Evolutionary conservation across 2,888 invertebrate genomes (phyloP).

Genomic region (Terebella lapidaria): DNA sequence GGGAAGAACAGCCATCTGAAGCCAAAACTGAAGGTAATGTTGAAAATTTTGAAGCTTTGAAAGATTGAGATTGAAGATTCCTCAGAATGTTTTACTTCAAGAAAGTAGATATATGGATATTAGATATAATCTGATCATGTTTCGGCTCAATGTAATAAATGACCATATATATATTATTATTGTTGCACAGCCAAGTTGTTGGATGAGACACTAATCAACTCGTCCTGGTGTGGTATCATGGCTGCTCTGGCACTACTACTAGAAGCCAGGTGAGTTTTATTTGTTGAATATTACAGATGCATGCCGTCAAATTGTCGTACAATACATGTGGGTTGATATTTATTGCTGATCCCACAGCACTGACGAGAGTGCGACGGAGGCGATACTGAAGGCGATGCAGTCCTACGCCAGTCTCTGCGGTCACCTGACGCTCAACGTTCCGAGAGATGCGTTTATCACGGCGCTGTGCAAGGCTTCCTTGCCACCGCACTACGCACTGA

Average conservation of each 20-base stretch:
- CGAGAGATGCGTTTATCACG: conserved; percentile 89
- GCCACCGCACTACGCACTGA: conserved; percentile 89
- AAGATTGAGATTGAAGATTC: no score
- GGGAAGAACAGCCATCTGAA: background rate
- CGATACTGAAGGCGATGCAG: conserved; percentile 85
- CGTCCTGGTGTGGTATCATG: conserved; percentile 90
- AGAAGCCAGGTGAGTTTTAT: conserved; percentile 76
- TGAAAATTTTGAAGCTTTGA: no score
- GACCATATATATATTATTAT: no score
- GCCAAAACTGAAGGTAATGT: background rate
- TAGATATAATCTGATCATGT: no score
- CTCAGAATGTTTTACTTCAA: no score
- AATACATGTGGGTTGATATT: background rate
- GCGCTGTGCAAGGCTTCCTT: conserved; percentile 94
- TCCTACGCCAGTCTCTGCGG: conserved; percentile 86
- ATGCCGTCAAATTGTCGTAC: no score
- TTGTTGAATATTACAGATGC: no score
- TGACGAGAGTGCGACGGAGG: conserved; percentile 87
- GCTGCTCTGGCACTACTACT: conserved; percentile 86
- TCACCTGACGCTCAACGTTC: conserved; percentile 68
- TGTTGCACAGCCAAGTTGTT: conserved; percentile 3
- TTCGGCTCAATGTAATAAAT: no score
- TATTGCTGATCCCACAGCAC: conserved; percentile 59
- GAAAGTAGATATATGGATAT: no score
- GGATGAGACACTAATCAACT: conserved; percentile 74